Evolutionary conservation across 2,888 invertebrate species (phyloP), one percentile per base, ranked within the genome.

Genomic region (Ormia ochracea): DNA sequence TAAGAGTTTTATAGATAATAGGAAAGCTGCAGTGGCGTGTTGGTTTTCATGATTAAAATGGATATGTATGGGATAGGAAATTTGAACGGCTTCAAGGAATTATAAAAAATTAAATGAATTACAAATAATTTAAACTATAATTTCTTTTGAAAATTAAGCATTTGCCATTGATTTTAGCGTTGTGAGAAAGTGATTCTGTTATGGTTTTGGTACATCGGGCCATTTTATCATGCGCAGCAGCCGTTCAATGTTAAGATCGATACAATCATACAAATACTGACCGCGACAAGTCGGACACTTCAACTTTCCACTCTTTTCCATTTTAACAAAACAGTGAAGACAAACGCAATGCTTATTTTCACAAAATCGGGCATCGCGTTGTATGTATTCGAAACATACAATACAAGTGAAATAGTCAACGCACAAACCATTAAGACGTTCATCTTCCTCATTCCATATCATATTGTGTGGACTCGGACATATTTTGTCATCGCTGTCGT

Each of bases 281-380:
- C 52, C 78, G 0, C 83, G 79, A 45, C 84, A 84, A 21, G 70
- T 79, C 10, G 85, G 84, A 52, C 84, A 85, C 45, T 72, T 79
- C 0, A 81, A 26, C n/a, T 69, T 56, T 1, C 63, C 72, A 14
- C 38, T 28, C 14, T 74, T 4, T 1, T 36, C 14, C 69, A 78
- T 76, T 26, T 72, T 10, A 9, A 72, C 52, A 19, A 84, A 74
- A 50, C 84, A 85, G 0, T 61, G 26, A 7, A 76, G 56, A 54
- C 84, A 85, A 10, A 85, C 33, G 56, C 69, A 83, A 65, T 85
- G 85, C 2, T 48, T 28, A 33, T 82, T 80, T 61, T 84, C 84
- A 52, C 85, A 85, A 61, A 84, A 84, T 12, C 83, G 69, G 2
- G 82, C 84, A 73, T 84, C 79, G 5, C 68, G 81, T 1, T 73